Evolutionary conservation across 2,888 invertebrate species (phyloP).

Genomic region (Mythimna impura): DNA sequence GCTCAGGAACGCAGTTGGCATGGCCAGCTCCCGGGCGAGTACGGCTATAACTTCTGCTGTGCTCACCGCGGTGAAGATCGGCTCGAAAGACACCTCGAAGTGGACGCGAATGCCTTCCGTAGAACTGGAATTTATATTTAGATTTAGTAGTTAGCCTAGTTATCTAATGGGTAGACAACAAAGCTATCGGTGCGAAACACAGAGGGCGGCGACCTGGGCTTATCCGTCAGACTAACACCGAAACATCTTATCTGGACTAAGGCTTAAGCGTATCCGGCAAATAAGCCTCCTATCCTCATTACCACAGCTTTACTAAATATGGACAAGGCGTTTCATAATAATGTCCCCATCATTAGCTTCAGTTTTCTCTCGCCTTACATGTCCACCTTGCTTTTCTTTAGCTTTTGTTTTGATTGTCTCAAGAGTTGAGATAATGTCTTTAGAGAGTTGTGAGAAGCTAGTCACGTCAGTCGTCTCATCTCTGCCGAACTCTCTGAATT

Average conservation of each 20-base stretch:
- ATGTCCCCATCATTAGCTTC: conserved; percentile 22
- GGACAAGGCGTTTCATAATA: conserved; percentile 6
- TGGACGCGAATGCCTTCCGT: conserved; percentile 94
- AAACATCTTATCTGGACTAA: not conserved
- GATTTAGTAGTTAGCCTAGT: conserved; percentile 31
- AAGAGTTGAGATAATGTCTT: conserved; percentile 34
- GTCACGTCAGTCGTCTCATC: conserved; percentile 22
- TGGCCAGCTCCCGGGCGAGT: conserved; percentile 91
- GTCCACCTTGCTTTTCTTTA: conserved; percentile 27
- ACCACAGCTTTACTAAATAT: conserved; percentile 13
- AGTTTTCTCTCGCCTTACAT: conserved; percentile 36
- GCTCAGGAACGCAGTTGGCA: conserved; percentile 81
- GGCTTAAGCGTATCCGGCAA: not conserved
- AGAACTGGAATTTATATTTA: conserved; percentile 68
- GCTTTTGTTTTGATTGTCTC: conserved; percentile 38
- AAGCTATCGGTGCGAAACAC: conserved; percentile 16
- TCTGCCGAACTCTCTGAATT: conserved; percentile 36
- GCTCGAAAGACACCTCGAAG: conserved; percentile 96
- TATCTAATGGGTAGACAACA: conserved; percentile 11
- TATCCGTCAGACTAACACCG: not conserved
- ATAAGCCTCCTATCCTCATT: not conserved
- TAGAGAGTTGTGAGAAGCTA: conserved; percentile 46
- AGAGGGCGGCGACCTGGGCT: conserved; percentile 8
- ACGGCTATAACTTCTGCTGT: conserved; percentile 92
- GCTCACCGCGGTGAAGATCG: conserved; percentile 92